Base-by-base conservation (phyloP, 2,888 invertebrate species). In the Hypselothyrea guttata region DNA sequence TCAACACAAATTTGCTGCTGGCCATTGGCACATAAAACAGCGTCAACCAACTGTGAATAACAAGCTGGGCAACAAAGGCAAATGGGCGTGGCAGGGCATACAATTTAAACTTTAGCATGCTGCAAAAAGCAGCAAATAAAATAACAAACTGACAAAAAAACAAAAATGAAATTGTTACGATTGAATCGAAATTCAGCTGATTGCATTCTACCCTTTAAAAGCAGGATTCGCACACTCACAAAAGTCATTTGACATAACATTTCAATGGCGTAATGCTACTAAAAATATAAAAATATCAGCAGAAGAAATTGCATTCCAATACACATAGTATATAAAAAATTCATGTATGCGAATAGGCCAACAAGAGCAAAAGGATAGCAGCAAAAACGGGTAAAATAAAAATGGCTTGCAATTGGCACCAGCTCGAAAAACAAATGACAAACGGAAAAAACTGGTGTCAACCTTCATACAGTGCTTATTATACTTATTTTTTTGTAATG, bases 41-140 rank as follows among this genome's bases (percentile, higher is more conserved):
- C 45, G 58, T 38, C 60, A 81, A 48, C 68, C 74, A 63, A 67
- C 72, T 77, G 77, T 81, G 53, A 71, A 64, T 65, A 81, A 81
- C 66, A 61, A 22, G 22, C 22, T 22, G 22, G 52, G 52, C 44
- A 38, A 41, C 44, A 30, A 12, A 33, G 33, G n/a, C 41, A 16
- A 42, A 31, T 12, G 7, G 53, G 30, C 8, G 38, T 38, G 45
- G 16, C 33, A n/a, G 15, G 30, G 30, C 18, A 7, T 22, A 38
- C 15, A 27, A 7, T 38, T 59, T 52, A 51, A 45, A 30, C 22
- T 41, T n/a, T 35, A 44, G 31, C 22, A 16, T n/a, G 28, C 16
- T 12, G 18, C 8, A 11, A 49, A 31, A 37, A 45, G 8, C 7
- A 1, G 1, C 18, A 16, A 44, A 12, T 2, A n/a, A 22, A 22